Evolutionary conservation across 2,113 vertebrate species (phyloP).

Genomic region (Saguinus midas): DNA sequence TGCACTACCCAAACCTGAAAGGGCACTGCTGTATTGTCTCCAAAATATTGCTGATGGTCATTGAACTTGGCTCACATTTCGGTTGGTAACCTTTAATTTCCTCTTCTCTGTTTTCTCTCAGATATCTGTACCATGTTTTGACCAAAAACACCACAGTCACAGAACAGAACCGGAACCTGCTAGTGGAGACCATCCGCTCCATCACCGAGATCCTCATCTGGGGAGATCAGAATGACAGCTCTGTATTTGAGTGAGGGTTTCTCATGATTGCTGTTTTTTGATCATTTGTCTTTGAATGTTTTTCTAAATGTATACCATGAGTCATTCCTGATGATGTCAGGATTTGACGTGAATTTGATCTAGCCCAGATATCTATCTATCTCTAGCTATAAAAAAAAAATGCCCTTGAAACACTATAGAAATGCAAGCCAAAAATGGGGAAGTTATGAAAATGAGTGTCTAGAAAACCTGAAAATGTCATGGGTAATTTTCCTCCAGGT

Average conservation of each 20-base stretch:
- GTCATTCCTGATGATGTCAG: slow-evolving; percentile 37
- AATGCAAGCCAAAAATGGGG: neutral
- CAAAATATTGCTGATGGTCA: neutral
- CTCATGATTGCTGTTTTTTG: neutral
- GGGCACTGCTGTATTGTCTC: neutral
- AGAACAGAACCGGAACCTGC: slow-evolving; percentile 96
- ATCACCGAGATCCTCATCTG: slow-evolving; percentile 99
- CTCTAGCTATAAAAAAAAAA: neutral
- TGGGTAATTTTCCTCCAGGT: neutral
- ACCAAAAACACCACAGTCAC: slow-evolving; percentile 99
- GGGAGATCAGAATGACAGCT: slow-evolving; percentile 99
- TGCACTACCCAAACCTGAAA: neutral
- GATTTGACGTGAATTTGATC: neutral
- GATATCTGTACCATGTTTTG: slow-evolving; percentile 97
- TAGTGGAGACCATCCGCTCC: slow-evolving; percentile 98
- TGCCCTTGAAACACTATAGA: slow-evolving; percentile 33
- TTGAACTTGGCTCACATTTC: neutral
- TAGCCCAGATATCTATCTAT: neutral
- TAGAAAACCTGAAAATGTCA: neutral
- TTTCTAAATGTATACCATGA: neutral
- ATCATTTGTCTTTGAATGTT: slow-evolving; percentile 19
- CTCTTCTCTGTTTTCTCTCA: slow-evolving; percentile 66
- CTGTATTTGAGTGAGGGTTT: slow-evolving; percentile 96
- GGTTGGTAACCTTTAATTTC: neutral
- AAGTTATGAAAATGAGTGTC: neutral